Percentiles rank a stretch among this genome's conserved stretches.
phyloP scores from a whole-genome alignment of 2,888 invertebrate genomes.

The Fragum whitleyi region DNA sequence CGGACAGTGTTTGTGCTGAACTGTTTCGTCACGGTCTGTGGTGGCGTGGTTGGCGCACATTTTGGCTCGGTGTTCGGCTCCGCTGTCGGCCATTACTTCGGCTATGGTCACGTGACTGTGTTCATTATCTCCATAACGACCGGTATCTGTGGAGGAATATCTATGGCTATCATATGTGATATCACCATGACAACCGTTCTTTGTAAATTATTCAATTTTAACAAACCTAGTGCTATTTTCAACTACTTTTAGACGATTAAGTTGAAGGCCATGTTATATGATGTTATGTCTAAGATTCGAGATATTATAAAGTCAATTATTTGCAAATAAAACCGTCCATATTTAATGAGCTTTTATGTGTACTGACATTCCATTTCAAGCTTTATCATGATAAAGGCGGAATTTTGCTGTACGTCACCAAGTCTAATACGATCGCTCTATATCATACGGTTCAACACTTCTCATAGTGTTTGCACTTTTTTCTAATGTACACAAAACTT shows the following conservation, averaged over 20 bases:
- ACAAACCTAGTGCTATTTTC: slow-evolving; percentile 16
- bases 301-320: no score
- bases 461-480: no score
- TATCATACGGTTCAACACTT: no score
- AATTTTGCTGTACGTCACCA: no score
- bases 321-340: no score
- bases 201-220: slow-evolving; percentile 13
- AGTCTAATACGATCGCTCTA: no score
- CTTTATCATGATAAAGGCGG: no score
- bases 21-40: slow-evolving; percentile 11
- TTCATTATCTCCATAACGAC: slow-evolving; percentile 1
- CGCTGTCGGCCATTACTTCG: not conserved
- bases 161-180: slow-evolving; percentile 16
- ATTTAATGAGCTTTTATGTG: no score
- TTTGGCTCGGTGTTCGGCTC: slow-evolving; percentile 13
- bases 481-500: no score
- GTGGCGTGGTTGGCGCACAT: slow-evolving; percentile 16
- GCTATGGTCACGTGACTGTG: slow-evolving; percentile 7
- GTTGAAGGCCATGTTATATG: not conserved
- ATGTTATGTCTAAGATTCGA: no score
- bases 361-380: no score
- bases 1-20: slow-evolving; percentile 14
- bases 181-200: slow-evolving; percentile 7
- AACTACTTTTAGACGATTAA: not conserved
- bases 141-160: slow-evolving; percentile 14